Percentiles rank a stretch among this genome's conserved stretches.
Evolutionary conservation across 2,888 invertebrate species (phyloP).

Genomic region (Chaitophorus viminalis): DNA sequence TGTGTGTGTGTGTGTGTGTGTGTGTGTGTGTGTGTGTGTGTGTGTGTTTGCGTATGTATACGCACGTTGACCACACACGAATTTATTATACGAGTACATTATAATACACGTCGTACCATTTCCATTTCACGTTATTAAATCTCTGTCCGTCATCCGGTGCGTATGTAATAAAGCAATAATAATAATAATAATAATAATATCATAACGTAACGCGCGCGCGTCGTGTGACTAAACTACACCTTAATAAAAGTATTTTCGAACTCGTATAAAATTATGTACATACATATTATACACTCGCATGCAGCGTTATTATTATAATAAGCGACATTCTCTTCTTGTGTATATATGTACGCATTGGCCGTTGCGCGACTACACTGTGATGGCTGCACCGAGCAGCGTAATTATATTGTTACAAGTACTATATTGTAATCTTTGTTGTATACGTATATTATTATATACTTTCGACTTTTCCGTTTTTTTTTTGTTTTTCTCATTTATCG

Average conservation of each 20-base stretch:
- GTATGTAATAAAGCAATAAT: background rate
- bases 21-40: background rate
- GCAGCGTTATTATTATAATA: background rate
- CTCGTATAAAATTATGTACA: background rate
- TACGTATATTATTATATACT: too few species aligned
- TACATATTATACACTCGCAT: background rate
- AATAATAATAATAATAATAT: background rate
- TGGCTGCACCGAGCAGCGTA: background rate
- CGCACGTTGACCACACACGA: conserved; percentile 38
- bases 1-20: background rate
- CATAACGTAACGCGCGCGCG: background rate
- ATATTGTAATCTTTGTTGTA: too few species aligned
- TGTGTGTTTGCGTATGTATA: background rate
- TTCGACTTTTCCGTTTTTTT: too few species aligned
- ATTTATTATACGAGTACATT: conserved; percentile 14
- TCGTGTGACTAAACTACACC: background rate
- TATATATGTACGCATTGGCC: background rate
- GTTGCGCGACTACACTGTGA: background rate
- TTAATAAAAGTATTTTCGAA: background rate
- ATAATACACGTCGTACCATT: background rate
- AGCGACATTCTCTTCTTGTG: background rate
- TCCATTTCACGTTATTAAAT: background rate
- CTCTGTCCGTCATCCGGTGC: background rate
- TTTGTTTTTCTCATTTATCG: too few species aligned
- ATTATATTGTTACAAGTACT: background rate